Percentiles rank a stretch among this genome's conserved stretches.
These are phyloP conservation scores for Synanthedon vespiformis DNA, from an alignment of 2,888 invertebrate genomes.

Conservation along the genomic window DNA sequence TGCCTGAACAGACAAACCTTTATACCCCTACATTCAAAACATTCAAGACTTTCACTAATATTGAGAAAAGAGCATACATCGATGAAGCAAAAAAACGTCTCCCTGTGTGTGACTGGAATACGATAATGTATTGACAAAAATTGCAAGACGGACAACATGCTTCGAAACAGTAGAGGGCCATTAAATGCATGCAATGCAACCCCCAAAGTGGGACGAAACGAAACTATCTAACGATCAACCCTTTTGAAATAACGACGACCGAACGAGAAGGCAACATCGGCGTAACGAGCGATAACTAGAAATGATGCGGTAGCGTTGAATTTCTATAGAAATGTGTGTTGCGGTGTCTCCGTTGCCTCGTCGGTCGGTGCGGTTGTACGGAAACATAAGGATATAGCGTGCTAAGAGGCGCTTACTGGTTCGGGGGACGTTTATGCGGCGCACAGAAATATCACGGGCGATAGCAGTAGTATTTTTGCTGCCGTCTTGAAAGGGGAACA, in stretches of 20 bases:
- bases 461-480: slow-evolving; percentile 79
- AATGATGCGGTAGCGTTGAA: too few species aligned
- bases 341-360: slow-evolving; percentile 16
- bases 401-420: slow-evolving; percentile 57
- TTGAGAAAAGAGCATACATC: too few species aligned
- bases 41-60: slow-evolving; percentile 5
- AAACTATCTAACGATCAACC: slow-evolving; percentile 62
- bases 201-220: slow-evolving; percentile 41
- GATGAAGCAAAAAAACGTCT: too few species aligned
- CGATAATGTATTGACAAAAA: too few species aligned
- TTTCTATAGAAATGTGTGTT: background rate
- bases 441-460: slow-evolving; percentile 82
- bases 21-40: background rate
- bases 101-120: too few species aligned
- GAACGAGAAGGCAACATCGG: slow-evolving; percentile 31
- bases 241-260: slow-evolving; percentile 62
- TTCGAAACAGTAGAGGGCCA: slow-evolving; percentile 13
- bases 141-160: background rate
- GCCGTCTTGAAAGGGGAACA: slow-evolving; percentile 82
- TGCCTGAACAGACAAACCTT: background rate
- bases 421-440: slow-evolving; percentile 66
- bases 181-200: slow-evolving; percentile 49
- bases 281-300: too few species aligned
- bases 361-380: slow-evolving; percentile 17
- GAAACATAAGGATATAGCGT: slow-evolving; percentile 43